phyloP scores from a whole-genome alignment of 2,888 invertebrate genomes.

The Octonoba sinensis region DNA sequence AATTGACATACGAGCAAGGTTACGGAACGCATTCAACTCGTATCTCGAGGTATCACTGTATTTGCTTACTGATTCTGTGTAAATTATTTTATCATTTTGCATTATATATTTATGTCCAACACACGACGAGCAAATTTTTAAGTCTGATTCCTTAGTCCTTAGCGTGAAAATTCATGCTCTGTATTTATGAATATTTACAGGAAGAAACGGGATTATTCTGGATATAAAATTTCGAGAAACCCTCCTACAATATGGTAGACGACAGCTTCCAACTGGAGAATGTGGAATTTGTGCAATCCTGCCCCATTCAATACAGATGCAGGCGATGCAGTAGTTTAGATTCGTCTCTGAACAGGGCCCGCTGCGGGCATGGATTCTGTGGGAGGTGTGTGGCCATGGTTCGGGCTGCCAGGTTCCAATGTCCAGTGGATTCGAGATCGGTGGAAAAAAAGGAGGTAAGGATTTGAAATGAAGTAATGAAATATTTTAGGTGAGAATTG shows the following conservation, averaged over 20 bases:
- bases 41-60: too few species aligned
- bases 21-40: too few species aligned
- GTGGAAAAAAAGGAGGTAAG: conserved; percentile 60
- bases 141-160: too few species aligned
- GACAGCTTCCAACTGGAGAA: conserved; percentile 49
- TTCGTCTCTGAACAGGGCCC: conserved; percentile 30
- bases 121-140: too few species aligned
- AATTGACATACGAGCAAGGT: too few species aligned
- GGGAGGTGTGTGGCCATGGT: conserved; percentile 44
- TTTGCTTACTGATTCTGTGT: too few species aligned
- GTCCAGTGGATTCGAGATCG: conserved; percentile 53
- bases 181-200: too few species aligned
- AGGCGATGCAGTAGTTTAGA: conserved; percentile 47
- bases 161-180: too few species aligned
- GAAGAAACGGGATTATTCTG: too few species aligned
- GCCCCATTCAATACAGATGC: conserved; percentile 53
- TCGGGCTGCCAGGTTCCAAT: conserved; percentile 54
- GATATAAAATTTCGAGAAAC: not conserved
- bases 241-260: conserved; percentile 15
- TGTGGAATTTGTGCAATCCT: conserved; percentile 52
- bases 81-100: too few species aligned
- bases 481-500: too few species aligned
- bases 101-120: too few species aligned
- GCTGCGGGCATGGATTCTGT: conserved; percentile 59
- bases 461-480: not conserved